phyloP scores from a whole-genome alignment of 2,797 vertebrate species.

The Poeciliopsis gracilis region DNA sequence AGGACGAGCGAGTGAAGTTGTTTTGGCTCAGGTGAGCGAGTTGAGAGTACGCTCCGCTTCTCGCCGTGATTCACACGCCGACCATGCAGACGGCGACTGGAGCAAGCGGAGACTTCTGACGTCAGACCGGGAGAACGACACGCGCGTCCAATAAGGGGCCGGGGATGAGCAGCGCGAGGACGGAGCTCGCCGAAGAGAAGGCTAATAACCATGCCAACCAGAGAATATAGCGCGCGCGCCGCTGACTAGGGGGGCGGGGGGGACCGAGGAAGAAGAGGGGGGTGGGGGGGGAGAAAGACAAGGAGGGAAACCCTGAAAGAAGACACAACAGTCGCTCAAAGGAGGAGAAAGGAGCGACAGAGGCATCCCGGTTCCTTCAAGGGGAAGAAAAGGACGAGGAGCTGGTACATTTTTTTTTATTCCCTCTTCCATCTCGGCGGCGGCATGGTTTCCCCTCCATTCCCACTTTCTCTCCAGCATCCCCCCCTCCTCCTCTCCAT shows the following conservation, averaged over 20 bases:
- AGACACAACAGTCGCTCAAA: background rate
- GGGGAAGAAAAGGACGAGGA: conserved; percentile 47
- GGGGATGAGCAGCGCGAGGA: conserved; percentile 81
- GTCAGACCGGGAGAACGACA: conserved; percentile 88
- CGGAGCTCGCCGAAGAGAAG: conserved; percentile 70
- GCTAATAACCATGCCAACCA: conserved; percentile 81
- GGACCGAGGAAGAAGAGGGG: background rate
- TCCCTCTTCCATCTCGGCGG: conserved; percentile 30
- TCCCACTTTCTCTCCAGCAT: background rate
- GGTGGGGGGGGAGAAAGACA: conserved; percentile 8
- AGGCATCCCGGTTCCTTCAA: conserved; percentile 27
- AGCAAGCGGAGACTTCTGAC: conserved; percentile 89
- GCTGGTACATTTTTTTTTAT: conserved; percentile 53
- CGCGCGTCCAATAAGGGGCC: conserved; percentile 84
- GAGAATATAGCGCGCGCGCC: conserved; percentile 69
- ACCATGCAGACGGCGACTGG: conserved; percentile 80
- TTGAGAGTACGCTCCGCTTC: conserved; percentile 21
- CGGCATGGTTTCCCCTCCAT: conserved; percentile 47
- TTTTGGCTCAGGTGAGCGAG: conserved; percentile 10
- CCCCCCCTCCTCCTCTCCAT: background rate
- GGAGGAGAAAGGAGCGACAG: conserved; percentile 33
- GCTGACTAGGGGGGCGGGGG: conserved; percentile 46
- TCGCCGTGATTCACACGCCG: conserved; percentile 68
- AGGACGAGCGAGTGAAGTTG: conserved; percentile 6
- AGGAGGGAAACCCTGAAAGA: conserved; percentile 29